phyloP scores from a whole-genome alignment of 2,113 vertebrate genomes.

The Lagopus muta region DNA sequence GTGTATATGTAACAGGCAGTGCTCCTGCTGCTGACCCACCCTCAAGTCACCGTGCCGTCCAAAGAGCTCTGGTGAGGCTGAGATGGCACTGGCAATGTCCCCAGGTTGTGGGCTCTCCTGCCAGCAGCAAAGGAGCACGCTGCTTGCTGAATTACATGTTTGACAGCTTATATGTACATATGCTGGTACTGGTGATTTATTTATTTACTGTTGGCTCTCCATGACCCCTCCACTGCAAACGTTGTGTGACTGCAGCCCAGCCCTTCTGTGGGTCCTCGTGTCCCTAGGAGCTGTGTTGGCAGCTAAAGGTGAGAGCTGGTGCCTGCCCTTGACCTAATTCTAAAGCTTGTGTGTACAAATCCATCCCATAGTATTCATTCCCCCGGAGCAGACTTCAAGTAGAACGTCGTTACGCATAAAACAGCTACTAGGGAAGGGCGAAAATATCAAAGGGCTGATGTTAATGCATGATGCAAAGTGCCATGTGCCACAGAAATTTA shows the following conservation, averaged over 20 bases:
- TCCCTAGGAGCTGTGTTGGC: neutral
- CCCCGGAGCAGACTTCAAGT: neutral
- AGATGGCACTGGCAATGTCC: neutral
- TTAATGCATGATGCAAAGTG: neutral
- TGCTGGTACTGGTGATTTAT: neutral
- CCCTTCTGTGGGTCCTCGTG: fast-evolving
- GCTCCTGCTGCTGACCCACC: neutral
- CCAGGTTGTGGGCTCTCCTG: neutral
- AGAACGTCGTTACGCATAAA: neutral
- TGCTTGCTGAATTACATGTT: neutral
- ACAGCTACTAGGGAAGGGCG: neutral
- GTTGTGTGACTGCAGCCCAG: fast-evolving
- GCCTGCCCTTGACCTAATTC: conserved; percentile 21
- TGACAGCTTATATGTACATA: neutral
- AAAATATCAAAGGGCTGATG: neutral
- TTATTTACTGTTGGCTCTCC: neutral
- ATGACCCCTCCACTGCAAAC: neutral
- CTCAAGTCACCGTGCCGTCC: neutral
- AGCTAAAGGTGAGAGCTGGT: conserved; percentile 6
- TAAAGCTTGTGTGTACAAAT: neutral
- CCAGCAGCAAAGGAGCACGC: neutral
- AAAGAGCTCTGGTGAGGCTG: neutral
- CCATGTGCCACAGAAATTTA: neutral
- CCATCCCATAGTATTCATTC: neutral
- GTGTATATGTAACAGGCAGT: fast-evolving